These are phyloP conservation scores for Chloromyia formosa DNA, from an alignment of 2,888 invertebrate genomes.

Conservation along the genomic window DNA sequence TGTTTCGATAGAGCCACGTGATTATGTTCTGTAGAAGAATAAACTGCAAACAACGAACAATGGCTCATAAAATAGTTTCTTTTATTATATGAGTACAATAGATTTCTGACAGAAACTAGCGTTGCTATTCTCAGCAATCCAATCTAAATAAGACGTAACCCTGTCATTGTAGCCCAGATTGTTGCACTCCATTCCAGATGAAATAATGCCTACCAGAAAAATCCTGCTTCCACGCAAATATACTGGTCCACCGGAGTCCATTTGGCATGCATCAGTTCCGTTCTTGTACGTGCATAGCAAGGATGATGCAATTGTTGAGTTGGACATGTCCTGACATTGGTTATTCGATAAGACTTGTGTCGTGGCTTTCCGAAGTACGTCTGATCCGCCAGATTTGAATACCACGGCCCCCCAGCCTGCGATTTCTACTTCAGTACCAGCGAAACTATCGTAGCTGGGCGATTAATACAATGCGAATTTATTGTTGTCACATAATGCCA, in stretches of 20 bases:
- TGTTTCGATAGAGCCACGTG: too few species aligned
- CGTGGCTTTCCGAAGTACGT: background rate
- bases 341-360: slow-evolving; percentile 52
- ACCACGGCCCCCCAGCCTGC: slow-evolving; percentile 3
- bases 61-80: too few species aligned
- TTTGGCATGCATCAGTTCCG: slow-evolving; percentile 66
- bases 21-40: too few species aligned
- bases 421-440: background rate
- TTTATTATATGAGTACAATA: too few species aligned
- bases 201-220: slow-evolving; percentile 67
- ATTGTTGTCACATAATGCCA: background rate
- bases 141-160: slow-evolving; percentile 66
- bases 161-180: slow-evolving; percentile 66
- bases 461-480: slow-evolving; percentile 13
- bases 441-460: background rate
- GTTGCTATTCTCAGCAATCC: slow-evolving; percentile 64
- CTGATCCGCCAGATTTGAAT: background rate
- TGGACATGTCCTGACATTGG: slow-evolving; percentile 62
- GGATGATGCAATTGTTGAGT: too few species aligned
- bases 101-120: slow-evolving; percentile 53
- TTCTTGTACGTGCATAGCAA: slow-evolving; percentile 8
- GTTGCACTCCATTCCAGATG: slow-evolving; percentile 67
- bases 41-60: too few species aligned
- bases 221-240: slow-evolving; percentile 62
- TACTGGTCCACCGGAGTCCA: slow-evolving; percentile 68